Base-by-base conservation (phyloP, 2,113 vertebrate genomes). In the Phainopepla nitens region DNA sequence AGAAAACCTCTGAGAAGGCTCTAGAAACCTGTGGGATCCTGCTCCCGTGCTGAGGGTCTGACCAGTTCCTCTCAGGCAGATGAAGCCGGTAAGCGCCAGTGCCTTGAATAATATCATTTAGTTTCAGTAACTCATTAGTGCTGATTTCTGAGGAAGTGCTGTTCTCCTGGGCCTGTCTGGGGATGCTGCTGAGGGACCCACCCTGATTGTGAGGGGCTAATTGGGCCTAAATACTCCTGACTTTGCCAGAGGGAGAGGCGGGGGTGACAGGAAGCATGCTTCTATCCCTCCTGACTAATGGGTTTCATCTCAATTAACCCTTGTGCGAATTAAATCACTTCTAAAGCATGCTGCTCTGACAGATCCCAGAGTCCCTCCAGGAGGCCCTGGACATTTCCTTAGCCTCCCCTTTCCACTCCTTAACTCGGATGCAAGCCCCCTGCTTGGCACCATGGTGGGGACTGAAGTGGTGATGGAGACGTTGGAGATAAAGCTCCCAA, bases 61-160 rank as follows among this genome's bases (percentile, higher is more conserved):
- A 45, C 10, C 22, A 8, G 4, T 31, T 93, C 68, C 33, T 27
- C 17, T 56, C 6, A 5, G 53, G 49, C 15, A 53, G 49, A 49
- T 18, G 27, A 42, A 41, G 33, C 25, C 2, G 2, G 17, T 33
- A 24, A n/a, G 50, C 15, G 5, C 1, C 10, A 17, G 35, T 49
- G 70, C 47, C 92, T 71, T 72, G 57, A 57, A 28, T 62, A 41
- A 61, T 4, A 13, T 31, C 7, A 44, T 49, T 56, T 62, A 25
- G n/a, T 68, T 65, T 35, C 16, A 7, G 44, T 72, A 64, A 51
- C 41, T 96, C 53, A 64, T 50, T 56, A 70, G 41, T 4, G 1
- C 83, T 83, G 56, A 84, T 89, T 94, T 85, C 21, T 77, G 61
- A 83, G 93, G 94, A 97, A 94, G 65, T 69, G 15, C 39, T 45